Evolutionary conservation across 2,113 vertebrate genomes (phyloP), one percentile per base, ranked within the genome.

Genomic region (Acrocephalus kingi): DNA sequence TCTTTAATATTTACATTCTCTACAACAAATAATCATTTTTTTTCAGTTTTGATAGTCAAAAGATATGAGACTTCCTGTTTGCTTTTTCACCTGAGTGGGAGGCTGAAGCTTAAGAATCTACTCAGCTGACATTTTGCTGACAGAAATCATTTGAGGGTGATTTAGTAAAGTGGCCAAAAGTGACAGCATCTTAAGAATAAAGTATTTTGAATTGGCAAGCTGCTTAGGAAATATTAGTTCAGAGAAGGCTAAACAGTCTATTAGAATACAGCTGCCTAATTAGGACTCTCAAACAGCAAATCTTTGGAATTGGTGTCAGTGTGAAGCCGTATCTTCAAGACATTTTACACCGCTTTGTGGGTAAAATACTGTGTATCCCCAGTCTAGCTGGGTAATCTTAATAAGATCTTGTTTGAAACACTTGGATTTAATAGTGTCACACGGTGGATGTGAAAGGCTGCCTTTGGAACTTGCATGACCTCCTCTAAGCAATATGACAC

Each of bases 361-460:
- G 67, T 90, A 90, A 95, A 90, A 80, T 49, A n/a, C 17, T 35
- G 2, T 20, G 18, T 56, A 54, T 78, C 39, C 48, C 45, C 6
- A 14, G 62, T 73, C 62, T 69, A 6, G 8, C 77, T 89, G 58
- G 39, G 54, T 79, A 82, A 96, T 96, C 94, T 92, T 96, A 94
- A 68, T 74, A 72, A 66, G 69, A 85, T 95, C 93, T 89, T 73
- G 66, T 73, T 95, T 89, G 37, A 93, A 94, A 79, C 46, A 33
- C 43, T 95, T 87, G 54, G 58, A 76, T 91, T 87, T 68, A 89
- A 61, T 61, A 37, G 69, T 89, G 54, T 48, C 89, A 45, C 31
- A 28, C 0, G 0, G 84, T 46, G 58, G 61, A 76, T 84, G 43
- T 87, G 58, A 84, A 90, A 92, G 71, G 62, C 84, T 87, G 81